Evolutionary conservation across 2,113 vertebrate species (phyloP).

Genomic region (Bostrychus sinensis): DNA sequence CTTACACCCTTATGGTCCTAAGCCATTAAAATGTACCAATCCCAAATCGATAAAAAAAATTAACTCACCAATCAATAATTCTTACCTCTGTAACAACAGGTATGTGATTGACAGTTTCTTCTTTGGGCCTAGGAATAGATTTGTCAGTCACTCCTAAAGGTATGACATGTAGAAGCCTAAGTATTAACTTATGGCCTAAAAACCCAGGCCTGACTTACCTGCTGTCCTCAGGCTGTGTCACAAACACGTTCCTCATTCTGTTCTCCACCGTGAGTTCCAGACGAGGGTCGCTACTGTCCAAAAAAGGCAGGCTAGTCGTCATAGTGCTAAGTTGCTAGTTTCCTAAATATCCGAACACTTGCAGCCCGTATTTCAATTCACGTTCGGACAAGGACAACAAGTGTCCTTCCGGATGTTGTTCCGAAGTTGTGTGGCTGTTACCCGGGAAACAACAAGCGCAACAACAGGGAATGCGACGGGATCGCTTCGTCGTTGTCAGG

Average conservation of each 20-base stretch:
- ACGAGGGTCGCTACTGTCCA: slow-evolving; percentile 57
- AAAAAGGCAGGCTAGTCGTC: slow-evolving; percentile 32
- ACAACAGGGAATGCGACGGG: slow-evolving; percentile 49
- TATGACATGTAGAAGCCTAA: not conserved
- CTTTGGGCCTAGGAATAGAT: slow-evolving; percentile 45
- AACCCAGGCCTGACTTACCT: slow-evolving; percentile 58
- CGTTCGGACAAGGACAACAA: slow-evolving; percentile 15
- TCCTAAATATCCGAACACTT: slow-evolving; percentile 9
- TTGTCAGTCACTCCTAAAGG: not conserved
- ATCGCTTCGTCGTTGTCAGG: slow-evolving; percentile 64
- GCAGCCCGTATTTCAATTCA: slow-evolving; percentile 26
- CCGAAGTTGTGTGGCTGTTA: slow-evolving; percentile 66
- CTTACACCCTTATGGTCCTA: too few species aligned
- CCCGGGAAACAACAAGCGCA: slow-evolving; percentile 50
- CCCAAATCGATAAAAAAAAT: too few species aligned
- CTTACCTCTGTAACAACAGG: slow-evolving; percentile 74
- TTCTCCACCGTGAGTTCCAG: slow-evolving; percentile 71
- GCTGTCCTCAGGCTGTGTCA: slow-evolving; percentile 75
- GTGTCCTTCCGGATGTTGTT: slow-evolving; percentile 53
- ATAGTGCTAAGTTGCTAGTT: slow-evolving; percentile 50
- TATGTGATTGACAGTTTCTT: slow-evolving; percentile 64
- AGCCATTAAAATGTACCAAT: too few species aligned
- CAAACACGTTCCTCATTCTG: slow-evolving; percentile 75
- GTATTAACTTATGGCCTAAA: not conserved
- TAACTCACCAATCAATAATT: not conserved